Conservation (phyloP, 2,113 vertebrate genomes). For the Canis aureus region DNA sequence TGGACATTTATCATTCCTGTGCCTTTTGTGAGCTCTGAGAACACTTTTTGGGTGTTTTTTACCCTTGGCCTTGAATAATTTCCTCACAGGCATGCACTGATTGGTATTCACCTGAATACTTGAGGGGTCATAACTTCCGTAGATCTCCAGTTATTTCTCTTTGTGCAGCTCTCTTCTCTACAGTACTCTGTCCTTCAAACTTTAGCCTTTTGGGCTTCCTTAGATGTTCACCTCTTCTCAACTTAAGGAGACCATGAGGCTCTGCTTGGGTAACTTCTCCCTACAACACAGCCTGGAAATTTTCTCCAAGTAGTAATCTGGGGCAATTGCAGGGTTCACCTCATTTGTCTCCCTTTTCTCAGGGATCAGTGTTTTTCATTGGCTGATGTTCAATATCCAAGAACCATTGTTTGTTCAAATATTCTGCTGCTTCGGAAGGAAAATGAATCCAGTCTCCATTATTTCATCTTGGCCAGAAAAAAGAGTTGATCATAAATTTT, state of each 20-base stretch:
- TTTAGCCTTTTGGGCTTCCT: not conserved
- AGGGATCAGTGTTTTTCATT: not conserved
- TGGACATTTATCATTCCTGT: not conserved
- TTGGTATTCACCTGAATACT: not conserved
- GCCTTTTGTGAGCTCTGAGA: not conserved
- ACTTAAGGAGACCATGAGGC: not conserved
- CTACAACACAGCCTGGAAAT: not conserved
- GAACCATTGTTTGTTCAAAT: not conserved
- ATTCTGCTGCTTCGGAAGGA: not conserved
- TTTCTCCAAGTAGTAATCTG: not conserved
- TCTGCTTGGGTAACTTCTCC: not conserved
- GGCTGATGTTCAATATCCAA: not conserved
- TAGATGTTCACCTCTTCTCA: not conserved
- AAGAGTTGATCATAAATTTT: not conserved
- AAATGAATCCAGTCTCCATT: conserved; percentile 4
- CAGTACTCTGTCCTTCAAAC: not conserved
- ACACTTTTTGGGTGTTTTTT: not conserved
- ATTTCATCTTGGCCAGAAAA: not conserved
- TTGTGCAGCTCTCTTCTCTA: not conserved
- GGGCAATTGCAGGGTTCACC: not conserved
- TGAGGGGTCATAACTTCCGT: not conserved
- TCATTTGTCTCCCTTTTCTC: not conserved
- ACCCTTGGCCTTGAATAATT: not conserved
- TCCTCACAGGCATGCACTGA: not conserved
- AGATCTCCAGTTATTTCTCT: not conserved